These are phyloP conservation scores for Tauraco hartlaubi DNA, from an alignment of 2,797 vertebrate species.

Conservation along the genomic window DNA sequence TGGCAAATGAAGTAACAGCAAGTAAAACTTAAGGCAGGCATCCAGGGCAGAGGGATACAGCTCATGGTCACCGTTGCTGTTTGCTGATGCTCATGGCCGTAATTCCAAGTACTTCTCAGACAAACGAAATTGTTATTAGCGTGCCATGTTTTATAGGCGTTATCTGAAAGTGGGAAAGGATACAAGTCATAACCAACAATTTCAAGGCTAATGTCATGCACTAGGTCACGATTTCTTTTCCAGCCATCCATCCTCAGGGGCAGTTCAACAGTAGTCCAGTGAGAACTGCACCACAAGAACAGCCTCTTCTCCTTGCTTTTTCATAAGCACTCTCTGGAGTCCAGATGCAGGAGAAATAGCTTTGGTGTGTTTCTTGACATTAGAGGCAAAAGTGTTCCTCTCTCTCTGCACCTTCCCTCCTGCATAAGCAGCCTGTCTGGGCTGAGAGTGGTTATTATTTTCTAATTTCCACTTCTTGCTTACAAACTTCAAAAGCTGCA, in stretches of 20 bases:
- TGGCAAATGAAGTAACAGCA: neutral
- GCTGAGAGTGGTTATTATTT: neutral
- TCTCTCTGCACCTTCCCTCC: neutral
- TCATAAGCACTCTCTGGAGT: neutral
- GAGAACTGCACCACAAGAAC: neutral
- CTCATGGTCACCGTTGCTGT: accelerated
- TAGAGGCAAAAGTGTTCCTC: neutral
- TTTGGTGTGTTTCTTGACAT: neutral
- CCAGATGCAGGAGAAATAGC: neutral
- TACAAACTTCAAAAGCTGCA: neutral
- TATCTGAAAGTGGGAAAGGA: neutral
- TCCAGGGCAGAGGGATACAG: neutral
- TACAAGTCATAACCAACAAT: neutral
- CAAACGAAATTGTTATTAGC: neutral
- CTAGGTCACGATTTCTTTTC: neutral
- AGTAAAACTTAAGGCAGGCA: neutral
- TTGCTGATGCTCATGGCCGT: neutral
- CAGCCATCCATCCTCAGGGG: neutral
- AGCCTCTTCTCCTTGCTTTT: neutral
- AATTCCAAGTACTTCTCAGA: neutral
- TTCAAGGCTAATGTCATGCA: neutral
- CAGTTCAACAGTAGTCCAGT: neutral
- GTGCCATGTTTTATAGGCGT: neutral
- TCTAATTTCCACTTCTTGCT: neutral
- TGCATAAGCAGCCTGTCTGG: neutral